A percentile compares a stretch with the other conserved stretches of the same genome.
Conservation (phyloP, 2,113 vertebrate genomes). For the Mola mola region DNA sequence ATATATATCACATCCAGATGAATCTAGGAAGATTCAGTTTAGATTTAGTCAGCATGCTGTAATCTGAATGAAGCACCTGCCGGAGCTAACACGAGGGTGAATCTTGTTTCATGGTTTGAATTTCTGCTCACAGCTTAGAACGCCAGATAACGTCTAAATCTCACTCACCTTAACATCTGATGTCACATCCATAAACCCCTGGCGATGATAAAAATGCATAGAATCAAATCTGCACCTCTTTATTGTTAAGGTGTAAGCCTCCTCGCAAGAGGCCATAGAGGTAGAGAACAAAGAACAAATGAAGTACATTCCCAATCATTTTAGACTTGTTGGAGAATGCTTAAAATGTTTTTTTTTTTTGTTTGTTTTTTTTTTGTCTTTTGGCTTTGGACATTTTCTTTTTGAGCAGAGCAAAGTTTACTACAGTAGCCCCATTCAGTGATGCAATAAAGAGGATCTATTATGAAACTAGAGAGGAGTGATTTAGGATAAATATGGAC, state of each 20-base stretch:
- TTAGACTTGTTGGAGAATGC: too few species aligned
- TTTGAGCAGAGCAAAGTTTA: conserved; percentile 3
- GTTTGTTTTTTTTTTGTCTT: too few species aligned
- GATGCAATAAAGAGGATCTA: conserved; percentile 20
- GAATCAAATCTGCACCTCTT: conserved; percentile 35
- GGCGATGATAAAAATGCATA: conserved; percentile 46
- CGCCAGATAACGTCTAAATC: conserved; percentile 65
- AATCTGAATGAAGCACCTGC: conserved; percentile 36
- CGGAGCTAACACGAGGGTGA: conserved; percentile 32
- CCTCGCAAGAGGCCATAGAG: neutral
- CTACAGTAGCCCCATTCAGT: neutral
- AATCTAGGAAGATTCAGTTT: conserved; percentile 34
- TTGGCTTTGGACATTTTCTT: too few species aligned
- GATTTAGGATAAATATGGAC: conserved; percentile 41
- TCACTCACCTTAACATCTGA: conserved; percentile 54
- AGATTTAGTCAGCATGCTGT: conserved; percentile 47
- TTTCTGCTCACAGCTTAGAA: conserved; percentile 56
- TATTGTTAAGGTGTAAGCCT: conserved; percentile 29
- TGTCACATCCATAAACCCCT: conserved; percentile 60
- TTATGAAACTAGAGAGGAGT: conserved; percentile 44
- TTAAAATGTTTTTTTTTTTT: too few species aligned
- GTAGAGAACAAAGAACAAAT: too few species aligned
- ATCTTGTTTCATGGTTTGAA: conserved; percentile 64
- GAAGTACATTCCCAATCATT: too few species aligned
- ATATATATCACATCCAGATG: conserved; percentile 34